These are phyloP conservation scores for Akabosia matsudoensis DNA, from an alignment of 1,140 invertebrate genomes.

Conservation along the genomic window DNA sequence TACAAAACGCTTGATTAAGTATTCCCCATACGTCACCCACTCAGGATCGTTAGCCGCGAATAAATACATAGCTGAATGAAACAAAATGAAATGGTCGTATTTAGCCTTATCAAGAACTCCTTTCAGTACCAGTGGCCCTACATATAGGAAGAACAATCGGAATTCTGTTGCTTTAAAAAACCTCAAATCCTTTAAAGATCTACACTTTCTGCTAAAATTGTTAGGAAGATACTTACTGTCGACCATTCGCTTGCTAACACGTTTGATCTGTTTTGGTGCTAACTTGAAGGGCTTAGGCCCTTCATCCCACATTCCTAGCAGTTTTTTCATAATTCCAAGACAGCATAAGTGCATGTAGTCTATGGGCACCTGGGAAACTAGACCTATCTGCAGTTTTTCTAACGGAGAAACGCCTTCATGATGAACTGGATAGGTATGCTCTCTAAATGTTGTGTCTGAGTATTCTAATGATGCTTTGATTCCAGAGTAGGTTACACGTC, in stretches of 20 bases:
- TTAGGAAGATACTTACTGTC: constrained; percentile 43
- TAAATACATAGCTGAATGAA: constrained; percentile 15
- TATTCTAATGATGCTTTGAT: neutral
- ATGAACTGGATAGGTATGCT: constrained; percentile 18
- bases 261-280: neutral
- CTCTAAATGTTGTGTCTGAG: constrained; percentile 29
- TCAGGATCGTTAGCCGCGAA: neutral
- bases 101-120: neutral
- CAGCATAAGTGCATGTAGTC: constrained; percentile 25
- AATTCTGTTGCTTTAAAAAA: constrained; percentile 57
- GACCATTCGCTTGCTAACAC: constrained; percentile 20
- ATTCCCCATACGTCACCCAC: neutral
- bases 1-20: neutral
- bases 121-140: constrained; percentile 46
- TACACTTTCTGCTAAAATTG: constrained; percentile 53
- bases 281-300: constrained; percentile 36
- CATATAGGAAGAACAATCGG: constrained; percentile 54
- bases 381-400: neutral
- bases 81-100: constrained; percentile 23
- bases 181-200: constrained; percentile 50
- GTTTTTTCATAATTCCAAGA: constrained; percentile 21
- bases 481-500: neutral
- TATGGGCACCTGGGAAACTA: neutral
- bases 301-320: neutral
- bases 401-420: constrained; percentile 27